Base-by-base conservation (phyloP, 2,797 vertebrate species). In the Pangasius mekongensis region DNA sequence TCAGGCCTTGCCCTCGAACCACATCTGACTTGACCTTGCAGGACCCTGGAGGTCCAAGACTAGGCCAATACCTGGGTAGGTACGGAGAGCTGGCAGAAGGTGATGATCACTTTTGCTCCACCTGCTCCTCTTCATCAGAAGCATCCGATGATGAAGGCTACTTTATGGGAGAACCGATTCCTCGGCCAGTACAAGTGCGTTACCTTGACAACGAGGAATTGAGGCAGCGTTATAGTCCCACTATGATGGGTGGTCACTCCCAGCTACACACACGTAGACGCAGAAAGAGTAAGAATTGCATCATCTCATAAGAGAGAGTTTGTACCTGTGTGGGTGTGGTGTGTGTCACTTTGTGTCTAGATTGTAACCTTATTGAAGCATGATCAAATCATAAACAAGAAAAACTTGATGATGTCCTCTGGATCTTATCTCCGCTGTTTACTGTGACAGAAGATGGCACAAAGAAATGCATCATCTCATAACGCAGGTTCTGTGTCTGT, bases 221-320 rank as follows among this genome's bases (percentile, higher is more conserved):
- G 86, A 97, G 98, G 91, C 98, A 99, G 91, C 98, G 98, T 87
- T 99, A 99, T 67, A 97, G 97, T 89, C 95, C 96, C 71, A 95
- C 96, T 64, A 92, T 94, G 82, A 94, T 95, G 76, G 94, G 95
- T 0, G 96, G 95, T 91, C 93, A 98, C 91, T 97, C 97, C 93
- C 98, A 98, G 94, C 92, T 99, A 93, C 98, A 98, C 93, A 96
- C 95, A 93, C 96, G 98, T 92, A 98, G 98, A 93, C 96, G 98
- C 92, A 97, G 98, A 91, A 99, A 99, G 97, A 99, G 98, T 97
- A 99, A 99, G 97, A 99, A 99, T 96, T 99, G 99, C 90, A 97
- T 97, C 86, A 98, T 99, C 94, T 99, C 98, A 49, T 99, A 98
- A 97, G 92, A 85, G 74, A 87, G 90, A 64, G 92, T 56, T 30